Evolutionary conservation across 2,797 vertebrate species (phyloP).

Genomic region (Chloroceryle amazona): DNA sequence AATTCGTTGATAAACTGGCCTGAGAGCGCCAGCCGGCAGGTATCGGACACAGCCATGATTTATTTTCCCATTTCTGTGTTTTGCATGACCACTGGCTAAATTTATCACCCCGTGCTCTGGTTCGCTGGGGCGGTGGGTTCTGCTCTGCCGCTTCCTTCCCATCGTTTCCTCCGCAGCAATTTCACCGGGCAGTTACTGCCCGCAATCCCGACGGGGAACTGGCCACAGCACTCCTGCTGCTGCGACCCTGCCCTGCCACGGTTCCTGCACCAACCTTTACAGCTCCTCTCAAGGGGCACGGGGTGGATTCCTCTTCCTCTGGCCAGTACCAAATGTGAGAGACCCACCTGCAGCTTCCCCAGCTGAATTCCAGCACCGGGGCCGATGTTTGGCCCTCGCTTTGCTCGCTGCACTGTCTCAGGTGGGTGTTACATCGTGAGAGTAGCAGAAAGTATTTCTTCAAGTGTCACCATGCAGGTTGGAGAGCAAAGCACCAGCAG

Average conservation of each 20-base stretch:
- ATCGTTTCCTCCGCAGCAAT: fast-evolving
- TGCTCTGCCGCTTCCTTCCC: not conserved
- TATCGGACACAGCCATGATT: not conserved
- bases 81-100: not conserved
- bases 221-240: not conserved
- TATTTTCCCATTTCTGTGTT: not conserved
- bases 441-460: not conserved
- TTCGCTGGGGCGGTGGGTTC: not conserved
- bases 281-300: not conserved
- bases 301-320: not conserved
- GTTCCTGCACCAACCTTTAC: not conserved
- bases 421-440: not conserved
- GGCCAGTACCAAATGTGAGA: not conserved
- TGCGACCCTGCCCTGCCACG: not conserved
- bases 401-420: not conserved
- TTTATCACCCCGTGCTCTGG: fast-evolving
- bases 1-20: not conserved
- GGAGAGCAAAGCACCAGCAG: not conserved
- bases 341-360: not conserved
- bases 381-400: not conserved
- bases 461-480: not conserved
- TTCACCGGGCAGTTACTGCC: not conserved
- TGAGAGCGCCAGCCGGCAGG: not conserved
- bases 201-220: fast-evolving
- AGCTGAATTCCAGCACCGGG: not conserved